Base-by-base conservation (phyloP, 2,888 invertebrate species). In the Phalangium opilio region DNA sequence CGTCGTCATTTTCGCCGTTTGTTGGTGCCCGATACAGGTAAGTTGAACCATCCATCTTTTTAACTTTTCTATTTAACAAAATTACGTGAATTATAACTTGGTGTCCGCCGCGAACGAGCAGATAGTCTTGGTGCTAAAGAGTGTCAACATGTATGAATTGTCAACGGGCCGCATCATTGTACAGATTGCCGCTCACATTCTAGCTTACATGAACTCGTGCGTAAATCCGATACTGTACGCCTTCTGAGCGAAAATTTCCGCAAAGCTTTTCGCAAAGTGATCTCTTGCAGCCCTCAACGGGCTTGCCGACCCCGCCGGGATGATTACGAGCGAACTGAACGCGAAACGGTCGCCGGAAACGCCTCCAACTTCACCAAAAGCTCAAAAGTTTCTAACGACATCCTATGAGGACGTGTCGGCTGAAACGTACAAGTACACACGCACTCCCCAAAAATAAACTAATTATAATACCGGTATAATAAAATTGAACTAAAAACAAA, bases 171-270 rank as follows among this genome's bases (percentile, higher is more conserved):
- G 48, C 10, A 41, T 63, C 8, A 60, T 60, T 14, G 41, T 63
- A 1, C 62, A 63, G 50, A 61, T 69, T 49, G 59, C 62, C 15
- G 58, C 63, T 10, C 67, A 64, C 14, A 52, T 44, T 32, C 46
- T 50, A 50, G 90, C 90, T 15, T 93, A 93, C 69, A 85, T 82
- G 71, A 93, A 90, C 73, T 84, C 84, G 61, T 91, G 91, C 65
- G 81, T 93, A 60, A 91, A 93, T 69, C 91, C 91, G 0, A 81
- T 93, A 57, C 75, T 93, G 43, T 93, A 93, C 70, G 90, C 90
- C 3, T 87, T 68, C 74, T 91, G 44, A 90, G 89, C 2, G 90
- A 91, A 61, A 89, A 89, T 70, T 91, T 93, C 70, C 76, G 90
- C 58, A 81, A 86, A 63, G 89, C 87, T 18, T 91, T 91, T 66